Percentiles rank a stretch among this genome's conserved stretches.
Conservation (phyloP, 2,888 invertebrate species). For the Apotomis turbidana region DNA sequence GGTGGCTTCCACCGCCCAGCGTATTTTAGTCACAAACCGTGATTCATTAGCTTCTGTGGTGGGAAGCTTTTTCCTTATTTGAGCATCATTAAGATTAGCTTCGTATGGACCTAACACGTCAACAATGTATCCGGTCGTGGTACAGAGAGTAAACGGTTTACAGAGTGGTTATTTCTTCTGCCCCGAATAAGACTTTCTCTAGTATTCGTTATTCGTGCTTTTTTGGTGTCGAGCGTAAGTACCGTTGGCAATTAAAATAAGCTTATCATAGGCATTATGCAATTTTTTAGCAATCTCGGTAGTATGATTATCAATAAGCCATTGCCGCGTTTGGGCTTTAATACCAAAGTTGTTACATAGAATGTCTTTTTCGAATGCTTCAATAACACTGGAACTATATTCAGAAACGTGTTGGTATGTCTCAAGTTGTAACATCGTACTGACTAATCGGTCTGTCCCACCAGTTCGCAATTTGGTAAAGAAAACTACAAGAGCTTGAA, state of each 20-base stretch:
- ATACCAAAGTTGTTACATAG: conserved; percentile 12
- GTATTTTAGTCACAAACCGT: conserved; percentile 18
- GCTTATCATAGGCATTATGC: conserved; percentile 6
- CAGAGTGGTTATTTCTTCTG: conserved; percentile 19
- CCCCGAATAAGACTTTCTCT: conserved; percentile 23
- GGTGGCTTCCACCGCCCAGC: conserved; percentile 27
- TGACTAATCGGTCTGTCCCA: conserved; percentile 20
- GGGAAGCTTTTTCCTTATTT: conserved; percentile 20
- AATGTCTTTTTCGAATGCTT: conserved; percentile 22
- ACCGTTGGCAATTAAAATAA: conserved; percentile 16
- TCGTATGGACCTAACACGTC: conserved; percentile 19
- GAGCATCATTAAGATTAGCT: conserved; percentile 19
- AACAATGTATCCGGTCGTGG: conserved; percentile 14
- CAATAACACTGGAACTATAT: conserved; percentile 12
- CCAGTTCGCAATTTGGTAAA: conserved; percentile 20
- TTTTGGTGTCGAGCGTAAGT: conserved; percentile 21
- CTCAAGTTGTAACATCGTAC: conserved; percentile 15
- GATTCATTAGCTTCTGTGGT: conserved; percentile 21
- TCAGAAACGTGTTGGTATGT: conserved; percentile 24
- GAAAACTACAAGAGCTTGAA: conserved; percentile 19
- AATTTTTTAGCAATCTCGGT: conserved; percentile 16
- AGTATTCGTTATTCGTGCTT: conserved; percentile 19
- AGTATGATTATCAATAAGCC: conserved; percentile 22
- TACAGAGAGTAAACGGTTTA: conserved; percentile 21
- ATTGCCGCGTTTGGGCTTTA: conserved; percentile 8